Conservation (phyloP, 2,113 vertebrate species). For the Mus spicilegus region DNA sequence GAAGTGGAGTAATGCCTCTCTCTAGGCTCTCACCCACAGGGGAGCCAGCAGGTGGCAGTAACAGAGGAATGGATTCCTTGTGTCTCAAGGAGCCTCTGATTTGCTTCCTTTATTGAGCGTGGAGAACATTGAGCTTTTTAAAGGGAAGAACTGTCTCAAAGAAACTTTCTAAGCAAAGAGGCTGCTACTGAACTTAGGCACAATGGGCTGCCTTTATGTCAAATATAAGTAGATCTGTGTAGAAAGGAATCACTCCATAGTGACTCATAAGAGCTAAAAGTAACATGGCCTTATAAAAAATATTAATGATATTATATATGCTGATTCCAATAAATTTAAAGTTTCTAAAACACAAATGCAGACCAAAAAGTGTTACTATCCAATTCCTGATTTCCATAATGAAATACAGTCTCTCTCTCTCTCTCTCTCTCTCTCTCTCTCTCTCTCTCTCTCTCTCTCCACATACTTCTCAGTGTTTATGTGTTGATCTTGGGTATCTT, state of each 20-base stretch:
- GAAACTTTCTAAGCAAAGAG: neutral
- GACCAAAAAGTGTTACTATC: conserved; percentile 41
- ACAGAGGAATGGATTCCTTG: neutral
- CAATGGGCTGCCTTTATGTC: neutral
- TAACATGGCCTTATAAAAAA: conserved; percentile 15
- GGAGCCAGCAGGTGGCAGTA: neutral
- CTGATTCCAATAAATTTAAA: conserved; percentile 33
- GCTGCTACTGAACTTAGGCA: neutral
- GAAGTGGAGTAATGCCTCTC: neutral
- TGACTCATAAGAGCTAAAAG: conserved; percentile 48
- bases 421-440: neutral
- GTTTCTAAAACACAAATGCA: conserved; percentile 49
- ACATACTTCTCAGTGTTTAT: too few relatives aligned
- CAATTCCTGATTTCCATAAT: conserved; percentile 35
- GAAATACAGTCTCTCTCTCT: neutral
- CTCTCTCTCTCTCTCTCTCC: neutral
- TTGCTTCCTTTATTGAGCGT: conserved; percentile 30
- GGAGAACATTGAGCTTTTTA: neutral
- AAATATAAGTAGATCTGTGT: neutral
- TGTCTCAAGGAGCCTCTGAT: neutral
- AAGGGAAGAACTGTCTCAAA: neutral
- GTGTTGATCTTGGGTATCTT: neutral
- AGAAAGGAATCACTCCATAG: neutral
- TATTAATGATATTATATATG: conserved; percentile 35
- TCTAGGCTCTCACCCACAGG: neutral